A percentile compares a stretch with the other conserved stretches of the same genome.
Conservation (phyloP, 2,113 vertebrate genomes). For the Thamnaconus septentrionalis region DNA sequence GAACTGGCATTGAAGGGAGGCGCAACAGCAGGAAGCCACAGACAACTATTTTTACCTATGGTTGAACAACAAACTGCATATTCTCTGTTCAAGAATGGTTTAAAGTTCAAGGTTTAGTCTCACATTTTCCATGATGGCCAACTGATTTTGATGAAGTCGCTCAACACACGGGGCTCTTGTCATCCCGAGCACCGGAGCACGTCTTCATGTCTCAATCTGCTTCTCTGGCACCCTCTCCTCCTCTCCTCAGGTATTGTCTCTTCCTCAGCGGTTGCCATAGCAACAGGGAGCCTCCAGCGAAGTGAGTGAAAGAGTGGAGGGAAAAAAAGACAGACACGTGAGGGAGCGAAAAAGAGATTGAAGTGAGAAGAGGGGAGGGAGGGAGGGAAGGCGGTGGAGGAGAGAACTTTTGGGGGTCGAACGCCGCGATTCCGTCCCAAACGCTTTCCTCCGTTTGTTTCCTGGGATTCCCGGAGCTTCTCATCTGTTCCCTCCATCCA, state of each 20-base stretch:
- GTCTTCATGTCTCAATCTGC: not conserved
- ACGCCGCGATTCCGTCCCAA: slow-evolving; percentile 21
- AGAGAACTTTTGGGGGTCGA: slow-evolving; percentile 22
- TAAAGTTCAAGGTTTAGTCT: not conserved
- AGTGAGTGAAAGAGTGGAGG: slow-evolving; percentile 18
- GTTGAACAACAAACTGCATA: no score
- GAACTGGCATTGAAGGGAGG: no score
- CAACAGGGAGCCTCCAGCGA: slow-evolving; percentile 57
- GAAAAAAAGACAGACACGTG: not conserved
- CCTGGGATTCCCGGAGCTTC: slow-evolving; percentile 31
- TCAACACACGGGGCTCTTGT: not conserved
- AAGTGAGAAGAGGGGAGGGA: not conserved
- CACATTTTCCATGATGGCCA: no score
- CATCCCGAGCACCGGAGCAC: not conserved
- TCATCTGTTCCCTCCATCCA: slow-evolving; percentile 25
- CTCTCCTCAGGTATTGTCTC: slow-evolving; percentile 57
- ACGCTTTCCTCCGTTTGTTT: not conserved
- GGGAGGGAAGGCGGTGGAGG: not conserved
- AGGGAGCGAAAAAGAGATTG: slow-evolving; percentile 1
- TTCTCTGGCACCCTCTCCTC: slow-evolving; percentile 28
- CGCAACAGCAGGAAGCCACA: no score
- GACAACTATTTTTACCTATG: no score
- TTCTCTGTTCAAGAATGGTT: no score
- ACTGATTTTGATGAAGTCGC: no score
- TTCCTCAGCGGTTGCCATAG: slow-evolving; percentile 54